Evolutionary conservation across 2,113 vertebrate species (phyloP), one percentile per base, ranked within the genome.

Genomic region (Chunga burmeisteri): DNA sequence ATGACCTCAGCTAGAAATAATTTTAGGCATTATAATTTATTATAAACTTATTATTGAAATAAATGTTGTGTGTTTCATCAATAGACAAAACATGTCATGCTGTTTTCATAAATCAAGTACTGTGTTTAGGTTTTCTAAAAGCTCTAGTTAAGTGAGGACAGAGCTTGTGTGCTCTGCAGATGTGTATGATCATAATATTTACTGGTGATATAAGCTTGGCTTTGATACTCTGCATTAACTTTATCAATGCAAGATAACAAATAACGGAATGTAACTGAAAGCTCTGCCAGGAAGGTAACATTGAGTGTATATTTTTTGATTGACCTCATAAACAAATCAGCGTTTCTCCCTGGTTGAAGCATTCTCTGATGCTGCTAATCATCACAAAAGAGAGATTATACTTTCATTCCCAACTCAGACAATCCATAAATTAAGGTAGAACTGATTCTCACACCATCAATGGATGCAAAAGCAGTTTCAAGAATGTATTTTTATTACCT

Each of bases 151-250:
- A 96, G 91, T 93, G 92, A 95, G 42, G 80, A 97, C 79, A 94
- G 92, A 88, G 86, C 78, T 87, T 95, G 88, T 92, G 85, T 47
- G 87, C 34, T 95, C 91, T 94, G 78, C 94, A 97, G 97, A 96
- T 96, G 96, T 94, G 84, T 80, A 78, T 23, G 88, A 93, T 96
- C 93, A 97, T 96, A 98, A 97, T 95, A 97, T 97, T 98, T 97
- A 98, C 94, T 95, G 63, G 84, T 92, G 73, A 92, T 96, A 94
- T 93, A 96, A 95, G 92, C 91, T 94, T 92, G 80, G 87, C 96
- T 96, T 97, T 97, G 93, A 97, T 97, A 96, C 80, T 95, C 89
- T 96, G 86, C 94, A 97, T 96, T 98, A 97, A 74, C 95, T 96
- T 98, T 97, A 97, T 97, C 91, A 96, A 92, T 92, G 78, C 61